Base-by-base conservation (phyloP, 1,140 invertebrate species). In the Odontomachus brunneus region DNA sequence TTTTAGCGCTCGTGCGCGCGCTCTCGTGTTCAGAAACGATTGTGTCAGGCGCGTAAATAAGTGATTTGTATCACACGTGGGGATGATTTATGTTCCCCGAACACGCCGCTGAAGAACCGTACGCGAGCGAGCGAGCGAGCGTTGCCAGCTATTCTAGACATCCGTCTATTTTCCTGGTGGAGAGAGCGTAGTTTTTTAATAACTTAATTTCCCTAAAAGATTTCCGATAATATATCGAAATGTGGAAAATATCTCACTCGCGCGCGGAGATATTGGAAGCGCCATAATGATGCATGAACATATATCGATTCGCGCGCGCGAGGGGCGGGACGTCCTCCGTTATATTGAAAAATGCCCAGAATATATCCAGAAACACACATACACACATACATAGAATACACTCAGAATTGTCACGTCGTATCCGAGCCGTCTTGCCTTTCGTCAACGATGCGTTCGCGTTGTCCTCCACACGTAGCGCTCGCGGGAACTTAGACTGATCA, bases 31-130 rank as follows among this genome's bases (percentile, higher is more conserved):
- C 72, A 48, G 57, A 75, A 74, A 74, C 57, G 57, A 75, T 75
- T 63, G 72, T 57, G 38, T 75, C 38, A 75, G n/a, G 44, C 72
- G 57, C 44, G 57, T 63, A 75, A 75, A 75, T 26, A 75, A 24
- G 59, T 63, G 72, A 75, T 63, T 75, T 75, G 72, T 75, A 75
- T 75, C 57, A 48, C 57, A 38, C 24, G 57, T 29, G 17, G 9
- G 38, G n/a, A 48, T 74, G 72, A 74, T 75, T 75, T 75, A 75
- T 63, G 24, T 29, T 2, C 17, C 7, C 49, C 57, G 14, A 29
- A 38, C 72, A 62, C 57, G 57, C 38, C 9, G 38, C 38, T 11
- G 38, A 44, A 44, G 38, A 44, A 44, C 3, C 9, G 38, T 44
- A 7, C 0, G 38, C 38, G 38, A 33, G 5, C 29, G n/a, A n/a